Conservation (phyloP, 2,888 invertebrate genomes). For the Marronus borbonicus region DNA sequence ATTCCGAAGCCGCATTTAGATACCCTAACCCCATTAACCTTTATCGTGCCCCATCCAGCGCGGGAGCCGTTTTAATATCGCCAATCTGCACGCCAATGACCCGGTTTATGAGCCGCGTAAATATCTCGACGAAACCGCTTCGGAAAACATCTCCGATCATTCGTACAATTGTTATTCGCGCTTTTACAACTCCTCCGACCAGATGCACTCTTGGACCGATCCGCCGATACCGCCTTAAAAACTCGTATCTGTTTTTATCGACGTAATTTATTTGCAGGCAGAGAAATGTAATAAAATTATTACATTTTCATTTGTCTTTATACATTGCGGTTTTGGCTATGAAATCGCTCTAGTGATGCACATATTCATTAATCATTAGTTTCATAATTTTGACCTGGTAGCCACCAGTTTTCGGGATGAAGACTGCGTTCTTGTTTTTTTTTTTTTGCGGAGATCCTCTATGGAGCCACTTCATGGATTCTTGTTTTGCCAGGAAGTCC, state of each 20-base stretch:
- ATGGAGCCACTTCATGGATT: too few species aligned
- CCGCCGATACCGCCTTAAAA: neutral
- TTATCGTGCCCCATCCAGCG: slow-evolving; percentile 54
- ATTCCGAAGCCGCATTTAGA: slow-evolving; percentile 43
- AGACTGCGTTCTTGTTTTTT: too few species aligned
- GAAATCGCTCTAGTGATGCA: too few species aligned
- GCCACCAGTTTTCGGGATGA: too few species aligned
- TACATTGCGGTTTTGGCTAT: too few species aligned
- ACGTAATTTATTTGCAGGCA: too few species aligned
- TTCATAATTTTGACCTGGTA: too few species aligned
- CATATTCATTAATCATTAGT: too few species aligned
- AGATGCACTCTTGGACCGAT: neutral
- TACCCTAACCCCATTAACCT: slow-evolving; percentile 52
- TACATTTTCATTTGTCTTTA: too few species aligned
- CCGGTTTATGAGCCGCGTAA: slow-evolving; percentile 56
- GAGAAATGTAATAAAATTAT: too few species aligned
- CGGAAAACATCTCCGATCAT: slow-evolving; percentile 40
- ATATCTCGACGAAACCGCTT: slow-evolving; percentile 49
- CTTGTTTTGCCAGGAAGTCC: too few species aligned
- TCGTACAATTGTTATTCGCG: slow-evolving; percentile 35
- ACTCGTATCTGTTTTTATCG: neutral
- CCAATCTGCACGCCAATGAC: slow-evolving; percentile 55
- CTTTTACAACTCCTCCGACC: slow-evolving; percentile 16
- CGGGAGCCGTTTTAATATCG: slow-evolving; percentile 53
- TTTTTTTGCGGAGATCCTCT: too few species aligned